These are phyloP conservation scores for Drosophila leonis DNA, from an alignment of 2,888 invertebrate species.

Conservation along the genomic window DNA sequence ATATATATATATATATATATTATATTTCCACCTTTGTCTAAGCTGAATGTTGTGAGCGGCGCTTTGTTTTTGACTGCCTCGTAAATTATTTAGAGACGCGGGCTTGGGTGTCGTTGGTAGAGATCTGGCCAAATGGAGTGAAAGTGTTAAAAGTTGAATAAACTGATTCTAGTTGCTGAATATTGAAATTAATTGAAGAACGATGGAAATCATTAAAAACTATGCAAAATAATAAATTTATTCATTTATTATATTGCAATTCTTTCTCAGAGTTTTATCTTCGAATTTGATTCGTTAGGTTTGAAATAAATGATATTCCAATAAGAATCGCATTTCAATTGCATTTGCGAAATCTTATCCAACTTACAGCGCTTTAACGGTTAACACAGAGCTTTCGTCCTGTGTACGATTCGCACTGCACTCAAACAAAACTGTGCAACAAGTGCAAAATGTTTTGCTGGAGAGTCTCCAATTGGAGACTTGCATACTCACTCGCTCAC, in stretches of 20 bases:
- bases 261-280: neutral
- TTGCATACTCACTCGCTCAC: slow-evolving; percentile 12
- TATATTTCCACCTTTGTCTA: slow-evolving; percentile 29
- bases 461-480: slow-evolving; percentile 5
- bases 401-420: slow-evolving; percentile 4
- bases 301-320: neutral
- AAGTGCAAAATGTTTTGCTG: slow-evolving; percentile 19
- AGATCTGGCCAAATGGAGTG: neutral
- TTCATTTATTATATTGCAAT: neutral
- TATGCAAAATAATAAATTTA: neutral
- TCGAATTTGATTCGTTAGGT: neutral
- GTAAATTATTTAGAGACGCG: slow-evolving; percentile 15
- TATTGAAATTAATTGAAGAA: neutral
- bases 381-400: slow-evolving; percentile 14
- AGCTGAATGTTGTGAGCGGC: slow-evolving; percentile 31
- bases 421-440: slow-evolving; percentile 19
- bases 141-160: slow-evolving; percentile 17
- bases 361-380: neutral
- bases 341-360: neutral
- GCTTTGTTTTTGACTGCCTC: slow-evolving; percentile 33
- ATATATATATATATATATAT: slow-evolving; percentile 40
- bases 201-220: neutral
- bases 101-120: neutral
- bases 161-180: neutral
- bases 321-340: neutral